Evolutionary conservation across 2,797 vertebrate genomes (phyloP), one percentile per base, ranked within the genome.

Genomic region (Anguilla anguilla): DNA sequence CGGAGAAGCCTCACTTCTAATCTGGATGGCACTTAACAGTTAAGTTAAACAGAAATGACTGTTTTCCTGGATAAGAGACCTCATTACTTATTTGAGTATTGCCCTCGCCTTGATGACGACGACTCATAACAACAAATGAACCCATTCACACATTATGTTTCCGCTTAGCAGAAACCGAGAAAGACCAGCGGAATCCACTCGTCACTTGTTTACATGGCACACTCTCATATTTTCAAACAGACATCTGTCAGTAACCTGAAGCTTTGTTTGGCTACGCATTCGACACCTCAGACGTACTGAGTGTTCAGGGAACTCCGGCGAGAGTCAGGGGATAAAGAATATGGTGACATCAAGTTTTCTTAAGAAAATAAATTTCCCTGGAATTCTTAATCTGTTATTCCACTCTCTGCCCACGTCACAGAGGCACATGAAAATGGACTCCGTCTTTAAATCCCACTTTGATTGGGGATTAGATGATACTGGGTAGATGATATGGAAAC

Each of bases 1-100:
- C 88, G 39, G 39, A 88, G 72, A 82, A 49, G 39, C 35, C 53
- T 39, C 74, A 43, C 43, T 49, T 51, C 25, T 51, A 51, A 49
- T 9, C 22, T 25, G 19, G 2, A 51, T 10, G 25, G 43, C 46
- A 25, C 46, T 10, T 1, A 25, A 51, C 46, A 82, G 19, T 25
- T 46, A 28, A 69, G 64, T 69, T 25, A 51, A 22, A 17, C 13
- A 17, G 15, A 77, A 35, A 39, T 43, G 9, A 17, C 39, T 11
- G 64, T 74, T 39, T 2, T 35, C 69, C 69, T 74, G 69, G 6
- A 11, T 74, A 0, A 74, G 31, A 39, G 69, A 10, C 0, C 10
- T 35, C 69, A 74, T 22, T 15, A 35, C 69, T 53, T 53, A 13
- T 53, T 53, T 53, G 7, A 53, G 51, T 53, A 53, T 53, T 53